phyloP scores from a whole-genome alignment of 1,140 invertebrate genomes.

The Drosophila willistoni region DNA sequence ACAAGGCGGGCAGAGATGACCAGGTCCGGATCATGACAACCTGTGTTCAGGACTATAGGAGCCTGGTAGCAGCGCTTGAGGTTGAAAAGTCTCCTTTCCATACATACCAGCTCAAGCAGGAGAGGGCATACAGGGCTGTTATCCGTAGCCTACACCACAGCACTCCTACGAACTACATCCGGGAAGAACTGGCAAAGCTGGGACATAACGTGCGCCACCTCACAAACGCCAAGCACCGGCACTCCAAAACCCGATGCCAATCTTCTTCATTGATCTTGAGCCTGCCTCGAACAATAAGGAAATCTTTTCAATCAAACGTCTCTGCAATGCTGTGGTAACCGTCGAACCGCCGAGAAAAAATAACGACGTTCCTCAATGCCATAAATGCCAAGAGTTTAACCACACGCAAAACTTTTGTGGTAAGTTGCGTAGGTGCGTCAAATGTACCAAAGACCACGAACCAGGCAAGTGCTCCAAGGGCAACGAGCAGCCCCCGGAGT shows the following conservation, averaged over 20 bases:
- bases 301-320: not conserved
- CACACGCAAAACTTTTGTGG: too few species aligned
- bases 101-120: not conserved
- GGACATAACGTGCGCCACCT: not conserved
- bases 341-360: too few species aligned
- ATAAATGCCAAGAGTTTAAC: too few species aligned
- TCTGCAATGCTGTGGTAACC: too few species aligned
- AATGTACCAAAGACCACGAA: not conserved
- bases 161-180: not conserved
- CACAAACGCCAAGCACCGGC: not conserved
- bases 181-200: not conserved
- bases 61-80: not conserved
- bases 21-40: not conserved
- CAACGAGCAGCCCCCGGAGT: not conserved
- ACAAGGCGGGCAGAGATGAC: conserved; percentile 6
- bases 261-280: not conserved
- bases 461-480: not conserved
- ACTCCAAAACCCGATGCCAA: not conserved
- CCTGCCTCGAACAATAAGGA: not conserved
- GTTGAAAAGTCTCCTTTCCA: not conserved
- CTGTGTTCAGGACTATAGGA: not conserved
- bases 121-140: not conserved
- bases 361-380: too few species aligned
- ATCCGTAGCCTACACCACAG: not conserved
- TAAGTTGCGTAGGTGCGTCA: not conserved